Evolutionary conservation across 2,888 invertebrate genomes (phyloP).

Genomic region (Idaea aversata): DNA sequence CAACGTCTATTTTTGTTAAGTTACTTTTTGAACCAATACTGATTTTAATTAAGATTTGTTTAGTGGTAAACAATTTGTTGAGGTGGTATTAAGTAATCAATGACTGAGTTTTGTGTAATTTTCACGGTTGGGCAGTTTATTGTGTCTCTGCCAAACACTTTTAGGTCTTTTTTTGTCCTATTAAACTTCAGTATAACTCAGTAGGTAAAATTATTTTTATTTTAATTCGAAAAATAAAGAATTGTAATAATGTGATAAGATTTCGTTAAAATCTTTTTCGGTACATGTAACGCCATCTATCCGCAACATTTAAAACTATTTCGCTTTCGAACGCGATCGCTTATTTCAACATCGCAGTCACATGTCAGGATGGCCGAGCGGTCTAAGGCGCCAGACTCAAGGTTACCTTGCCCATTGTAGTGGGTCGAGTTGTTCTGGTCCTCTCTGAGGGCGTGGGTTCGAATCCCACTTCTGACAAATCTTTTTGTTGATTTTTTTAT

Average conservation of each 20-base stretch:
- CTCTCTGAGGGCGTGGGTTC: slow-evolving; percentile 90
- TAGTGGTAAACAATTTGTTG: background rate
- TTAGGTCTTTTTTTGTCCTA: too few relatives aligned
- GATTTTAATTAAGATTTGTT: background rate
- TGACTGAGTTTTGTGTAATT: background rate
- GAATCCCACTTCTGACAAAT: slow-evolving; percentile 89
- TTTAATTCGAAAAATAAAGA: too few relatives aligned
- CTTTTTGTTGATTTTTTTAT: slow-evolving; percentile 47
- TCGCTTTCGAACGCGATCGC: slow-evolving; percentile 23
- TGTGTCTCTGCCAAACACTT: background rate
- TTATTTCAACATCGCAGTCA: slow-evolving; percentile 34
- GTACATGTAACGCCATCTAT: slow-evolving; percentile 44
- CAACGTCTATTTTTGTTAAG: background rate
- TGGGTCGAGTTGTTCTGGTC: slow-evolving; percentile 86
- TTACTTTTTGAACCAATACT: background rate
- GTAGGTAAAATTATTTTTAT: too few relatives aligned
- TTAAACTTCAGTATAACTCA: too few relatives aligned
- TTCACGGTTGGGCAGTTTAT: background rate
- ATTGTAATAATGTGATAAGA: background rate
- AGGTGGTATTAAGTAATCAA: background rate
- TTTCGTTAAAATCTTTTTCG: background rate
- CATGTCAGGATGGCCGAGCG: slow-evolving; percentile 91
- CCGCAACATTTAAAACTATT: slow-evolving; percentile 14
- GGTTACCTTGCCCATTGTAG: slow-evolving; percentile 78
- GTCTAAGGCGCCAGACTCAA: slow-evolving; percentile 90